These are phyloP conservation scores for Operophtera brumata DNA, from an alignment of 2,888 invertebrate genomes.

Conservation along the genomic window DNA sequence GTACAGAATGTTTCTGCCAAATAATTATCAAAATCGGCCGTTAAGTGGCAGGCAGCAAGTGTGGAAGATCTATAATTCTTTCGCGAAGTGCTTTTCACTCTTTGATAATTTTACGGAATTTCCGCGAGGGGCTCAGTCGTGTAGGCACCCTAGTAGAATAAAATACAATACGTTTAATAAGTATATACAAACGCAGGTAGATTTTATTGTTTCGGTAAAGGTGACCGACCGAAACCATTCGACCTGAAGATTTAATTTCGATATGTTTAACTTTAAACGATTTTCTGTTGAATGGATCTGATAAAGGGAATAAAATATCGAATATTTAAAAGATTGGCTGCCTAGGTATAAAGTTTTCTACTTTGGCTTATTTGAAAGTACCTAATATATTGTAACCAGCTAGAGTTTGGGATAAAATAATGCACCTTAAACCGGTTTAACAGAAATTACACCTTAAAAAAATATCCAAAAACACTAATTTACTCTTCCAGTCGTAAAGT, in stretches of 20 bases:
- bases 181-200: not conserved
- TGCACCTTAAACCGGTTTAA: too few species aligned
- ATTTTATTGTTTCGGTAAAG: slow-evolving; percentile 7
- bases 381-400: too few species aligned
- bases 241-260: slow-evolving; percentile 6
- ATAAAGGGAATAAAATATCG: slow-evolving; percentile 4
- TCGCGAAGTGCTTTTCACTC: too few species aligned
- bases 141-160: not conserved
- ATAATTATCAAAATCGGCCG: too few species aligned
- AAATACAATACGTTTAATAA: not conserved
- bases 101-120: not conserved
- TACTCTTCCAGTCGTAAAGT: too few species aligned
- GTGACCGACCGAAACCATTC: slow-evolving; percentile 3
- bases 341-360: not conserved
- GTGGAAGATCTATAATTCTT: too few species aligned
- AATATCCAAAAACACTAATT: too few species aligned
- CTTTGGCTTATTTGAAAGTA: not conserved
- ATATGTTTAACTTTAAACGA: slow-evolving; percentile 2
- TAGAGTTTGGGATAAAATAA: too few species aligned
- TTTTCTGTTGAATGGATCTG: slow-evolving; percentile 4
- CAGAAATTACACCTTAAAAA: too few species aligned
- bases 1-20: too few species aligned
- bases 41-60: too few species aligned
- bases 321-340: not conserved
- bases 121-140: not conserved